These are phyloP conservation scores for Stramonita haemastoma DNA, from an alignment of 2,888 invertebrate genomes.

Conservation along the genomic window DNA sequence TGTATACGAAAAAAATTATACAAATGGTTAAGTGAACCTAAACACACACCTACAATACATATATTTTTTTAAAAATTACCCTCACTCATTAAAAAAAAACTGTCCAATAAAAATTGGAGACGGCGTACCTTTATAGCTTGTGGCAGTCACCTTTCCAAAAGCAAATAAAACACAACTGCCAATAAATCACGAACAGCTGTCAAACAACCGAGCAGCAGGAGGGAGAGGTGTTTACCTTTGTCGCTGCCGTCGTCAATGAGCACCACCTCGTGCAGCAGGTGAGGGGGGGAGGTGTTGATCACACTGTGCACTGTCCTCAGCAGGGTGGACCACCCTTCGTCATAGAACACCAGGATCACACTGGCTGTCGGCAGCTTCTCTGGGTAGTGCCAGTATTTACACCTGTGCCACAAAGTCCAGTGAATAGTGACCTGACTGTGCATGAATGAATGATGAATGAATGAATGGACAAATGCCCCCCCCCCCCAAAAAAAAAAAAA, in stretches of 20 bases:
- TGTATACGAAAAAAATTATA: too few species aligned
- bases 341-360: slow-evolving; percentile 95
- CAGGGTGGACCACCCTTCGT: slow-evolving; percentile 79
- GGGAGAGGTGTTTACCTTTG: slow-evolving; percentile 70
- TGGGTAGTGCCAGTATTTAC: slow-evolving; percentile 94
- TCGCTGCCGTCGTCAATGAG: slow-evolving; percentile 78
- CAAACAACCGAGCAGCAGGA: not conserved
- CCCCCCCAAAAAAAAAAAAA: too few species aligned
- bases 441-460: not conserved
- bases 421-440: not conserved
- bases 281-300: slow-evolving; percentile 75
- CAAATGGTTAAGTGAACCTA: too few species aligned
- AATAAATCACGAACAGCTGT: not conserved
- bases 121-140: too few species aligned
- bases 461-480: too few species aligned
- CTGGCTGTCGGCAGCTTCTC: slow-evolving; percentile 90
- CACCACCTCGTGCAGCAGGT: slow-evolving; percentile 78
- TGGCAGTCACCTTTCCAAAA: not conserved
- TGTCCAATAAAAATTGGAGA: too few species aligned
- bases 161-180: not conserved
- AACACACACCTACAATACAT: too few species aligned
- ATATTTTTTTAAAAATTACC: too few species aligned
- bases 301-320: slow-evolving; percentile 75
- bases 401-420: slow-evolving; percentile 79
- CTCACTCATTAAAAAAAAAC: too few species aligned